A percentile compares a stretch with the other conserved stretches of the same genome.
Conservation (phyloP, 2,888 invertebrate species). For the Sinopyrophorus schimmeli region DNA sequence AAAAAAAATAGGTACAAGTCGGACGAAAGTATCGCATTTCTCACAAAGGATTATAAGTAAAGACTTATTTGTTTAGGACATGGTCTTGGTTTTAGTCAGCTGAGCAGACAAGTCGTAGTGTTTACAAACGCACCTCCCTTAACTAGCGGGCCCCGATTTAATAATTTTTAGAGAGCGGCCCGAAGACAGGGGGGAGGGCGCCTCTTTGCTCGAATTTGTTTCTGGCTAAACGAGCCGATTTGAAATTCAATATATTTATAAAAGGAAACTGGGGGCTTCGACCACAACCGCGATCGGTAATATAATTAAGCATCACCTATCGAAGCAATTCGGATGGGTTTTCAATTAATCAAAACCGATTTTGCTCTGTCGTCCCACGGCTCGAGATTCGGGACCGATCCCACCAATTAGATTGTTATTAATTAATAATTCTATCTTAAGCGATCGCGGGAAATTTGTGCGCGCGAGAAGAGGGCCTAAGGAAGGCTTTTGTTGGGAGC, state of each 20-base stretch:
- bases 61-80: slow-evolving; percentile 40
- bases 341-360: slow-evolving; percentile 34
- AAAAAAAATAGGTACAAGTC: too few relatives aligned
- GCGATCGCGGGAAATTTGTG: not conserved
- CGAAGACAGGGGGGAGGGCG: not conserved
- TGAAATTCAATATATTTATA: slow-evolving; percentile 15
- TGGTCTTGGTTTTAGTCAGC: slow-evolving; percentile 29
- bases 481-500: slow-evolving; percentile 8
- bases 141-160: slow-evolving; percentile 20
- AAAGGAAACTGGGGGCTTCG: slow-evolving; percentile 9
- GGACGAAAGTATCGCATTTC: slow-evolving; percentile 41
- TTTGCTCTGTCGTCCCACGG: slow-evolving; percentile 31
- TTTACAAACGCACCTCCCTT: slow-evolving; percentile 16
- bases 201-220: not conserved
- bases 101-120: slow-evolving; percentile 26
- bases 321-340: slow-evolving; percentile 16
- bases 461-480: not conserved
- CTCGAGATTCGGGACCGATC: slow-evolving; percentile 11
- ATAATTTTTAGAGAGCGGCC: slow-evolving; percentile 6
- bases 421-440: not conserved
- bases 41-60: slow-evolving; percentile 38
- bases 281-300: slow-evolving; percentile 19
- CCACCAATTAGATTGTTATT: not conserved
- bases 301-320: slow-evolving; percentile 24
- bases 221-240: slow-evolving; percentile 12